phyloP scores from a whole-genome alignment of 2,888 invertebrate genomes.

The Erannis defoliaria region DNA sequence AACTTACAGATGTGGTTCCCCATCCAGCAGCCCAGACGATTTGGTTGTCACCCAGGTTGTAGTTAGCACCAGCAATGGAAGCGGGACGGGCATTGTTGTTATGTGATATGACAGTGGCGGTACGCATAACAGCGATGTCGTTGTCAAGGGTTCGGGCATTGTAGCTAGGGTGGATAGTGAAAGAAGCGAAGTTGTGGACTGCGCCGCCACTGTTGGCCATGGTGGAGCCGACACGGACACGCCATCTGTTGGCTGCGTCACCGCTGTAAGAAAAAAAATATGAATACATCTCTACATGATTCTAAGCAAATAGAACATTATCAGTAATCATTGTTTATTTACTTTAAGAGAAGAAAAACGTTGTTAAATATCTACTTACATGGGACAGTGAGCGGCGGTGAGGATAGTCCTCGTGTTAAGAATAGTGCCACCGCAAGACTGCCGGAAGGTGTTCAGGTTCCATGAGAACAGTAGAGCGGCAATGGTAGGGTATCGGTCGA shows the following conservation, averaged over 20 bases:
- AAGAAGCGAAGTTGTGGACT: slow-evolving; percentile 42
- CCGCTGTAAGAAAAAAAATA: slow-evolving; percentile 40
- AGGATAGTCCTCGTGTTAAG: slow-evolving; percentile 53
- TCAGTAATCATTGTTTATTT: background rate
- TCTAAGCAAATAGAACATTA: no score
- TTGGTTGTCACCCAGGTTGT: slow-evolving; percentile 58
- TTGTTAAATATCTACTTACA: slow-evolving; percentile 44
- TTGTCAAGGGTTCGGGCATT: slow-evolving; percentile 49
- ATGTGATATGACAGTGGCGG: slow-evolving; percentile 49
- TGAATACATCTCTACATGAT: no score
- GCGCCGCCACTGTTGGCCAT: slow-evolving; percentile 58
- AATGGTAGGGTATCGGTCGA: slow-evolving; percentile 51
- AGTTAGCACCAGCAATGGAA: slow-evolving; percentile 56
- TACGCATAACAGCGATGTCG: slow-evolving; percentile 67
- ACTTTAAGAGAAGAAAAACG: background rate
- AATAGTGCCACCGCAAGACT: slow-evolving; percentile 55
- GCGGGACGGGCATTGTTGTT: slow-evolving; percentile 48
- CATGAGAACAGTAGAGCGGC: slow-evolving; percentile 50
- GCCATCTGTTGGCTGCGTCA: slow-evolving; percentile 50
- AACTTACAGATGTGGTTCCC: slow-evolving; percentile 62
- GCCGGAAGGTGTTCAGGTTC: slow-evolving; percentile 42
- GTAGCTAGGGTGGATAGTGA: slow-evolving; percentile 62
- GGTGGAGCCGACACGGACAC: slow-evolving; percentile 57
- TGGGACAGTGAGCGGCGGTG: slow-evolving; percentile 55
- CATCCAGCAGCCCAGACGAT: no score